Base-by-base conservation (phyloP, 2,113 vertebrate species). In the Corynorhinus townsendii region DNA sequence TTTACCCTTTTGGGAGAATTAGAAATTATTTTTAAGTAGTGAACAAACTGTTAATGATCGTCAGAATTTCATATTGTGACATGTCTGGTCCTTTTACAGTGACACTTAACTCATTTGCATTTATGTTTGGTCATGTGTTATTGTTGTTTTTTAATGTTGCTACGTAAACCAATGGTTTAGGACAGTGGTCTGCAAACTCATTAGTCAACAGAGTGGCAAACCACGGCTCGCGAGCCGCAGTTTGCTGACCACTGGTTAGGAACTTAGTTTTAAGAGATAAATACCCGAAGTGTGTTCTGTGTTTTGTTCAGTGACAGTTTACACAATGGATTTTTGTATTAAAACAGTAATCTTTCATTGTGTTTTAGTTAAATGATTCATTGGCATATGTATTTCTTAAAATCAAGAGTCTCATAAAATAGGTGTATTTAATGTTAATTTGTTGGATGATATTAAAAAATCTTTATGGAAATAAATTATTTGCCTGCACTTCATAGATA, bases 51-150 rank as follows among this genome's bases (percentile, higher is more conserved):
- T 87, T 75, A 66, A 68, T 43, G 77, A 97, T 98, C 96, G 96
- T 98, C 98, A 98, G 97, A 84, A 81, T 98, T 98, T 97, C 97
- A 96, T 86, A 95, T 97, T 98, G 93, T 22, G 14, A 98, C 95
- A 91, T 98, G 89, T 96, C 96, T 96, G 94, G 97, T 97, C 77
- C 97, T 97, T 97, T 95, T 96, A 94, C 89, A 71, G 95, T 97
- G 96, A 88, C 96, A 97, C 97, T 96, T 98, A 97, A 97, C 92
- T 90, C 95, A 97, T 98, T 98, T 98, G 76, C 85, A 97, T 98
- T 97, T 97, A 95, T 97, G 22, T 93, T 97, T 92, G 84, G 76
- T 98, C 96, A 97, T 97, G 97, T 97, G 98, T 98, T 98, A 98
- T 96, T 96, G 98, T 98, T 98, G 98, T 96, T 96, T 98, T 98